These are phyloP conservation scores for Phanerotoma sp. DNA, from an alignment of 2,888 invertebrate species.

Conservation along the genomic window DNA sequence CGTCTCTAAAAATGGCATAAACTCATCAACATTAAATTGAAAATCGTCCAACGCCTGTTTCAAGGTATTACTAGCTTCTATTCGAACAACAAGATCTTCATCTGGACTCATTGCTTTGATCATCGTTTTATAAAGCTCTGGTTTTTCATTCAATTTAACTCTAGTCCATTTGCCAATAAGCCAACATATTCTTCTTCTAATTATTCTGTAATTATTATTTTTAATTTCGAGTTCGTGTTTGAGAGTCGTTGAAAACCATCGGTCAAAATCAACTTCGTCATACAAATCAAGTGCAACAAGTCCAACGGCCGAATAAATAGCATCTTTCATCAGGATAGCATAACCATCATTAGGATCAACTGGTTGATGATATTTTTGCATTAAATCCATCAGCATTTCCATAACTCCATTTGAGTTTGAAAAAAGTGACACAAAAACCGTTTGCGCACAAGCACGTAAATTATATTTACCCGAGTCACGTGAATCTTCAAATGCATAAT, in stretches of 20 bases:
- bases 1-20: constrained; percentile 78
- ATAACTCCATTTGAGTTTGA: constrained; percentile 75
- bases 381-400: constrained; percentile 72
- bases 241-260: constrained; percentile 84
- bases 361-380: constrained; percentile 67
- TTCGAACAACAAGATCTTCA: constrained; percentile 86
- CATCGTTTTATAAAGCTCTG: constrained; percentile 77
- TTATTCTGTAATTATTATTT: constrained; percentile 80
- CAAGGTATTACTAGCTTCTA: constrained; percentile 84
- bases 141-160: constrained; percentile 80
- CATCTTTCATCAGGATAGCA: constrained; percentile 84
- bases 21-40: constrained; percentile 85
- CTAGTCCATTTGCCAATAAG: constrained; percentile 76
- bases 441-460: constrained; percentile 85
- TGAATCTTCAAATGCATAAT: constrained; percentile 79
- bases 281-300: constrained; percentile 86
- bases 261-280: constrained; percentile 91
- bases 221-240: constrained; percentile 80
- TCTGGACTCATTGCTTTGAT: constrained; percentile 71
- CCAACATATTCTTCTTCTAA: constrained; percentile 82
- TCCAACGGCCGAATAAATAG: constrained; percentile 90
- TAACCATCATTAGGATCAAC: constrained; percentile 72
- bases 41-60: constrained; percentile 88
- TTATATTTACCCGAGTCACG: constrained; percentile 96
- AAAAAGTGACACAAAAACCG: constrained; percentile 80